Conservation (phyloP, 2,113 vertebrate genomes). For the Struthidea cinerea region DNA sequence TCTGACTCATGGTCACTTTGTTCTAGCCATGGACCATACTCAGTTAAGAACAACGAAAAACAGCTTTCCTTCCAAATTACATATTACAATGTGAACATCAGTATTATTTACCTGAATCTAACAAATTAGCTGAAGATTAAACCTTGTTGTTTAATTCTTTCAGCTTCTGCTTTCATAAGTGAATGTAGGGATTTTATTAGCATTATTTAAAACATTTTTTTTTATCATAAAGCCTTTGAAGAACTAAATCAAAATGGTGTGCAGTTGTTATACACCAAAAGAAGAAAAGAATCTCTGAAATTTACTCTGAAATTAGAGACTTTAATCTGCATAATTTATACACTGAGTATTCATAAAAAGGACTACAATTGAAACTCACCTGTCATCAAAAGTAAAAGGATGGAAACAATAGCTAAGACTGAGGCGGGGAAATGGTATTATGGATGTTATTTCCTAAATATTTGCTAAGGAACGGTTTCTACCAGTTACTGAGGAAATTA, state of each 20-base stretch:
- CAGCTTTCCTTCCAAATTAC: not conserved
- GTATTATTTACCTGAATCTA: not conserved
- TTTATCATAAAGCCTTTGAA: constrained; percentile 18
- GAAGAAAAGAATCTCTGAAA: not conserved
- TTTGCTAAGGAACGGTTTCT: constrained; percentile 1
- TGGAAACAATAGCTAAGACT: constrained; percentile 22
- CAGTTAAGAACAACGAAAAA: not conserved
- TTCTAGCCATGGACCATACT: not conserved
- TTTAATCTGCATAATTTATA: constrained; percentile 49
- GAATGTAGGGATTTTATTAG: not conserved
- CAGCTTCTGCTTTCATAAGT: not conserved
- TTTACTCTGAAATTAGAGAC: constrained; percentile 43
- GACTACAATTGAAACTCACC: constrained; percentile 21
- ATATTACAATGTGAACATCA: not conserved
- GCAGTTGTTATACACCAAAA: not conserved
- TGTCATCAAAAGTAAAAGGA: constrained; percentile 43
- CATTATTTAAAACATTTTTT: not conserved
- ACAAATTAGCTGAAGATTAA: not conserved
- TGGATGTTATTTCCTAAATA: constrained; percentile 60
- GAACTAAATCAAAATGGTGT: not conserved
- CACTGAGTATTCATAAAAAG: constrained; percentile 14
- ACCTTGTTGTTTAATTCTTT: not conserved
- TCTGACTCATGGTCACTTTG: not conserved
- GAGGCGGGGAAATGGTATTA: constrained; percentile 22
- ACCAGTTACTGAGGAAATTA: constrained; percentile 61